Conservation (phyloP, 2,113 vertebrate genomes). For the Bucco capensis region DNA sequence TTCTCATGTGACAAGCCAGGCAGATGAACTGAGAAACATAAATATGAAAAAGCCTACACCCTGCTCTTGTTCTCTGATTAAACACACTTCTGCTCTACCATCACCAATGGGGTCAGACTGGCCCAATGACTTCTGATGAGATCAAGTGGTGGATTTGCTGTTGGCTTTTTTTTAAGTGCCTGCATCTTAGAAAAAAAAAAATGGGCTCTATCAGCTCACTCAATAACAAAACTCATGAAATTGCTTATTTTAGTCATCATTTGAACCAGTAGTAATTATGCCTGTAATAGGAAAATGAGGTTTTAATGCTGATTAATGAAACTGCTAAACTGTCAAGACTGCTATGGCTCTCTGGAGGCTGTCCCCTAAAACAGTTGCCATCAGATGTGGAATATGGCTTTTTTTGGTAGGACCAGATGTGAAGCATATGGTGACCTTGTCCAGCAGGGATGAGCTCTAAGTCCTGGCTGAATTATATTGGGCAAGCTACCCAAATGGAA, state of each 20-base stretch:
- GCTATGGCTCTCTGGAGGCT: conserved; percentile 4
- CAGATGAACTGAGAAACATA: not conserved
- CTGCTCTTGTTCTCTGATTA: not conserved
- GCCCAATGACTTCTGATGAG: not conserved
- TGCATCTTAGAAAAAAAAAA: not conserved
- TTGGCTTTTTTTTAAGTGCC: not conserved
- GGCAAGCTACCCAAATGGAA: conserved; percentile 5
- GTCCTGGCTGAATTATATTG: conserved; percentile 4
- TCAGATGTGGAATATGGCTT: not conserved
- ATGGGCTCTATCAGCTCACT: not conserved
- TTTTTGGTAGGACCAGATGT: conserved; percentile 53
- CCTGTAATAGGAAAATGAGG: conserved; percentile 24
- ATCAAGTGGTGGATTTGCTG: not conserved
- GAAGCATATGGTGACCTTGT: conserved; percentile 57
- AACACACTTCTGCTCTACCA: not conserved
- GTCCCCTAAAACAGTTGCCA: conserved; percentile 7
- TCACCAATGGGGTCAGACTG: not conserved
- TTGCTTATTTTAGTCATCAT: not conserved
- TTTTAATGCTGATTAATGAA: conserved; percentile 55
- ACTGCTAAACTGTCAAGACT: conserved; percentile 28
- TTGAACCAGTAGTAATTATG: conserved; percentile 7
- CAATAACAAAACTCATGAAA: not conserved
- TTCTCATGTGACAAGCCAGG: not conserved
- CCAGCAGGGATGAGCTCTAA: not conserved
- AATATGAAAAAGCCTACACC: not conserved